These are phyloP conservation scores for Clavelina lepadiformis DNA, from an alignment of 23 tunicate genomes.

Conservation along the genomic window DNA sequence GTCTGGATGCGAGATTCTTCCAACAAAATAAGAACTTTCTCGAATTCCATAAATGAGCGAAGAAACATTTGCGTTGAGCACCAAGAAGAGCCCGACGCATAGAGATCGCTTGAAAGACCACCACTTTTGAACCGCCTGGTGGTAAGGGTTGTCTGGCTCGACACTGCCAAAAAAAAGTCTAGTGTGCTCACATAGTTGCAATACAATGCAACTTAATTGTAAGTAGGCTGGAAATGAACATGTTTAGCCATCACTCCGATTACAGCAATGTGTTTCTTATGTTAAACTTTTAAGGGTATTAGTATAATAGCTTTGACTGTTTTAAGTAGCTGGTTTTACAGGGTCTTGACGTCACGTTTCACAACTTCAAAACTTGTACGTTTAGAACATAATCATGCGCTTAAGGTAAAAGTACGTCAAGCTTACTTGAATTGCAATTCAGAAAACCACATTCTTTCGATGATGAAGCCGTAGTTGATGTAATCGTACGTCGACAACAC, in stretches of 20 bases:
- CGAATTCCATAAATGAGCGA: conserved; percentile 38
- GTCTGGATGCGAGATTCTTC: neutral
- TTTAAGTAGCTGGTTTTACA: too few relatives aligned
- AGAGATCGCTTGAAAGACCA: conserved; percentile 26
- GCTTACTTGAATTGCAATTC: conserved; percentile 20
- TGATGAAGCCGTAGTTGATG: neutral
- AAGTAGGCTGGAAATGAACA: too few relatives aligned
- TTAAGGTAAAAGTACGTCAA: too few relatives aligned
- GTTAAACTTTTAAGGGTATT: too few relatives aligned
- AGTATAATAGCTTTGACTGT: too few relatives aligned
- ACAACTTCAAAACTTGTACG: too few relatives aligned
- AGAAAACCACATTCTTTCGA: conserved; percentile 14
- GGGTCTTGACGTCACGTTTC: too few relatives aligned
- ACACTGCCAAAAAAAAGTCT: conserved; percentile 6
- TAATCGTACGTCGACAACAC: conserved; percentile 6
- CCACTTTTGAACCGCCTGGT: conserved; percentile 19
- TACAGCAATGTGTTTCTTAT: too few relatives aligned
- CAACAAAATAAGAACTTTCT: conserved; percentile 50
- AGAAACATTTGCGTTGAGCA: conserved; percentile 33
- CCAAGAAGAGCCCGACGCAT: conserved; percentile 1
- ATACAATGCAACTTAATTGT: too few relatives aligned
- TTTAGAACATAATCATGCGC: too few relatives aligned
- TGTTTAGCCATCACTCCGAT: too few relatives aligned
- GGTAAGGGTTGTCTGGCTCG: neutral
- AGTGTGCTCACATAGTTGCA: too few relatives aligned